Conservation (phyloP, 2,888 invertebrate genomes). For the Temnothorax ravouxi region DNA sequence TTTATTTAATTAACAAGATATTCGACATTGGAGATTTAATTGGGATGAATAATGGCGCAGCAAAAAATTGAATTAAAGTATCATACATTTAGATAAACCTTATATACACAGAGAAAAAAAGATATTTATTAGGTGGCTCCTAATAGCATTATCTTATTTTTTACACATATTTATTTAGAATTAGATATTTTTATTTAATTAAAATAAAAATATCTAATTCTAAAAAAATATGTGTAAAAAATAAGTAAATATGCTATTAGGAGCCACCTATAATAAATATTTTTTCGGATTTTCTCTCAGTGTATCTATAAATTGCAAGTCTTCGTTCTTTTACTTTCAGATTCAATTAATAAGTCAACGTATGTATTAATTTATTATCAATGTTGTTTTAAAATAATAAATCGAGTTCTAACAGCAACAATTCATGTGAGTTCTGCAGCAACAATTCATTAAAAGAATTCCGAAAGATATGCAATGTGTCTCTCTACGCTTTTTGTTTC, state of each 20-base stretch:
- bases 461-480: not conserved
- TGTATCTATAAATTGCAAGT: not conserved
- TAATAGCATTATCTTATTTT: too few relatives aligned
- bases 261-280: too few relatives aligned
- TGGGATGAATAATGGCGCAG: not conserved
- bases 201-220: too few relatives aligned
- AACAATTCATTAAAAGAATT: not conserved
- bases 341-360: not conserved
- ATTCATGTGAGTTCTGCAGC: not conserved
- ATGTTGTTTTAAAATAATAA: not conserved
- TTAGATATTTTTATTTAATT: too few relatives aligned
- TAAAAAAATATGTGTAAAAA: too few relatives aligned
- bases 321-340: not conserved
- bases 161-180: too few relatives aligned
- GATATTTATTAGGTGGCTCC: too few relatives aligned
- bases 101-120: too few relatives aligned
- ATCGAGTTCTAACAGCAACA: too few relatives aligned
- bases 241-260: too few relatives aligned
- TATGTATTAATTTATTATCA: not conserved
- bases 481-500: not conserved
- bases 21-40: slow-evolving; percentile 6
- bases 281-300: too few relatives aligned
- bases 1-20: not conserved
- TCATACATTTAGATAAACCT: not conserved
- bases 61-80: not conserved